Base-by-base conservation (phyloP, 2,888 invertebrate species). In the Synergus itoensis region DNA sequence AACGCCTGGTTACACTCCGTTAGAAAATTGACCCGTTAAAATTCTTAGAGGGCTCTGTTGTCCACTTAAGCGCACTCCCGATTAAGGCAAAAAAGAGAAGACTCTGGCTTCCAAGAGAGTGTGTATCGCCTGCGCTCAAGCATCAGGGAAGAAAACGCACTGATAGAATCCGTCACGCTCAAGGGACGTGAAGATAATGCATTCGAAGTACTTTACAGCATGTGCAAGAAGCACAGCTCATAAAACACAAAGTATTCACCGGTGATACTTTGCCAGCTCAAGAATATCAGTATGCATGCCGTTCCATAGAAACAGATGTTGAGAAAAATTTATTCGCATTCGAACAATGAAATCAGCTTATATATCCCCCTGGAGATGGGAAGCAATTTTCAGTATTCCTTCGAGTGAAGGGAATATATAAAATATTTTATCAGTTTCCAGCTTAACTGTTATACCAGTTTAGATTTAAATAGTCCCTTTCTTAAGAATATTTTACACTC, bases 181-280 rank as follows among this genome's bases (percentile, higher is more conserved):
- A 21, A 16, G 12, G 45, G 45, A 48, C 69, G 9, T 69, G 28
- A 28, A 69, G 69, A 69, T 69, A 69, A 69, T 69, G 36, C 69
- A 69, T 69, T 69, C 69, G 48, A 69, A 69, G 69, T 69, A 69
- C 69, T 69, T 69, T 16, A 69, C 69, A 48, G 69, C 45, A 69
- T 69, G 80, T 79, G 81, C 78, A 83, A 83, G 80, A 79, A 82
- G 75, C 82, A 80, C 79, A 80, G 82, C 79, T 82, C 84, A 82
- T 84, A 84, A 84, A 84, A 80, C 84, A 84, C 82, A 62, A 80
- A 81, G 82, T 82, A 84, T 84, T 82, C 81, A 80, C 62, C 69
- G 79, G 76, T 63, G 81, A 82, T 81, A 81, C 75, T 78, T 77
- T 78, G 65, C 69, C 53, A 76, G 76, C 77, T 57, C 62, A 65